Conservation (phyloP, 2,888 invertebrate genomes). For the Artemia sinica region DNA sequence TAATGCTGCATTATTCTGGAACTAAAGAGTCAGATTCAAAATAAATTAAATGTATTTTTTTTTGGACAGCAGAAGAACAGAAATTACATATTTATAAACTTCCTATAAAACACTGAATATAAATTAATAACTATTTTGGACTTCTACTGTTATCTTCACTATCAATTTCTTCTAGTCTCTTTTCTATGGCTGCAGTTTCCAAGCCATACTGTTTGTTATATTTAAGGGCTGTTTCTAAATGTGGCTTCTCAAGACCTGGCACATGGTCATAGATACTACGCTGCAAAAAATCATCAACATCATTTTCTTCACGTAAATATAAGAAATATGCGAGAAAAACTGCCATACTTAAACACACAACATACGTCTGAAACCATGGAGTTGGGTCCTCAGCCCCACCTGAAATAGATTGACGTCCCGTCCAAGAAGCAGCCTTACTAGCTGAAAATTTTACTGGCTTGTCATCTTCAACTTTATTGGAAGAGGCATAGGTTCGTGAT, state of each 20-base stretch:
- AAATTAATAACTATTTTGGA: too few relatives aligned
- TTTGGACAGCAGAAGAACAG: too few relatives aligned
- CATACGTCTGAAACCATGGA: background rate
- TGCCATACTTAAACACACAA: background rate
- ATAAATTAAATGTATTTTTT: too few relatives aligned
- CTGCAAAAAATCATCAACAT: background rate
- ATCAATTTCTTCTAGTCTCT: background rate
- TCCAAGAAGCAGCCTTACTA: background rate
- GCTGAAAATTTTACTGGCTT: background rate
- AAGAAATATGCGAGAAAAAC: background rate
- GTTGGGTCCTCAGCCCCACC: background rate
- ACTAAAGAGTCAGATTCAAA: too few relatives aligned
- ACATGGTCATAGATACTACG: background rate
- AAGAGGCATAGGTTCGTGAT: too few relatives aligned
- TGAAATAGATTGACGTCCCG: background rate
- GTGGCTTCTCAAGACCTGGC: background rate
- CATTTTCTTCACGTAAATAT: slow-evolving; percentile 2
- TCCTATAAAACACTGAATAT: too few relatives aligned
- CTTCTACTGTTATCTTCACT: too few relatives aligned
- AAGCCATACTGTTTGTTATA: background rate
- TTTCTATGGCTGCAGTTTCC: background rate
- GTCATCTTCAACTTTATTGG: background rate
- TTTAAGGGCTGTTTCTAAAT: background rate
- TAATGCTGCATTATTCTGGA: too few relatives aligned
- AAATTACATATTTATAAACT: too few relatives aligned